Percentiles rank a stretch among this genome's conserved stretches.
Conservation (phyloP, 1,140 invertebrate species). For the Bicyclus anynana region DNA sequence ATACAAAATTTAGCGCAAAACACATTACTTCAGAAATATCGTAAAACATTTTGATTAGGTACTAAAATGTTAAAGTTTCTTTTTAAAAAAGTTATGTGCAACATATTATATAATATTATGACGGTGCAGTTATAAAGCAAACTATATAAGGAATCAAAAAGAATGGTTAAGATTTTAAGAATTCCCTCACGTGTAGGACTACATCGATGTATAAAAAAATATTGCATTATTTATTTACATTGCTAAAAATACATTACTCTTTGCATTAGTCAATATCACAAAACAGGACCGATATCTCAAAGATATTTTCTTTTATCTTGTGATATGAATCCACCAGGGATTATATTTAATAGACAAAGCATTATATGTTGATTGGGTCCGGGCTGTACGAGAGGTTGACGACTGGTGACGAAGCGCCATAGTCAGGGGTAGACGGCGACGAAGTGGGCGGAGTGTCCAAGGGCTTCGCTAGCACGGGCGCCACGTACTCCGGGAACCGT, state of each 20-base stretch:
- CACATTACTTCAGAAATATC: no score
- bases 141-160: neutral
- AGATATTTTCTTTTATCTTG: slow-evolving; percentile 29
- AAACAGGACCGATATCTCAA: slow-evolving; percentile 30
- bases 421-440: slow-evolving; percentile 61
- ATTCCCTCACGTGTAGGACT: slow-evolving; percentile 13
- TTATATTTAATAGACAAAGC: slow-evolving; percentile 17
- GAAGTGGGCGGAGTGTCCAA: slow-evolving; percentile 53
- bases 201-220: slow-evolving; percentile 37
- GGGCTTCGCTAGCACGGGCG: slow-evolving; percentile 76
- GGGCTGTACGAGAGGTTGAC: slow-evolving; percentile 53
- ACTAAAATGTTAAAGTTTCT: no score
- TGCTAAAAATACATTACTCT: slow-evolving; percentile 20
- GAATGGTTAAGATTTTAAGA: neutral
- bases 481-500: slow-evolving; percentile 75
- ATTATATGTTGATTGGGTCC: slow-evolving; percentile 65
- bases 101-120: neutral
- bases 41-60: no score
- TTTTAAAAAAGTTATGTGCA: no score
- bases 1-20: no score
- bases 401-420: slow-evolving; percentile 64
- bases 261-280: slow-evolving; percentile 21
- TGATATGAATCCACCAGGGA: slow-evolving; percentile 31
- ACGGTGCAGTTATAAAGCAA: neutral
- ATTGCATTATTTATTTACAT: slow-evolving; percentile 53